phyloP scores from a whole-genome alignment of 2,888 invertebrate genomes.

The Tachystola acroxantha region DNA sequence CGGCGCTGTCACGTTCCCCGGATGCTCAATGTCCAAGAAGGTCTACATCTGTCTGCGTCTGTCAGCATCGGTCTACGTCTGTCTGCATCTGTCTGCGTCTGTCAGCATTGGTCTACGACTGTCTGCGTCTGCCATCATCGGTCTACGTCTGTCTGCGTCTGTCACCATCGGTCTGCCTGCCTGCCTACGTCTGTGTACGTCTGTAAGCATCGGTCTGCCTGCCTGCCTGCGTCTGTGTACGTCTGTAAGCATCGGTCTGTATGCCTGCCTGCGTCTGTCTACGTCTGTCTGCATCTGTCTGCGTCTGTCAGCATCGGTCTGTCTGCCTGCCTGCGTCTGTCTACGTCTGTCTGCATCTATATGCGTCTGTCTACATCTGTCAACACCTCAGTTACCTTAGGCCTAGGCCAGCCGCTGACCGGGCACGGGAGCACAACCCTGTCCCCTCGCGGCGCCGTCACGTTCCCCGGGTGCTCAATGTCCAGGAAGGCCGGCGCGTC shows the following conservation, averaged over 20 bases:
- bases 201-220: no score
- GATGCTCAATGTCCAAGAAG: conserved; percentile 31
- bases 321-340: no score
- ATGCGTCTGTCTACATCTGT: no score
- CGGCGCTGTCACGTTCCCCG: conserved; percentile 41
- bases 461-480: conserved; percentile 28
- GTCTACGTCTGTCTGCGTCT: no score
- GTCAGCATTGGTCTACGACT: conserved; percentile 34
- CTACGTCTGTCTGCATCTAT: no score
- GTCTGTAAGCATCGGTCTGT: no score
- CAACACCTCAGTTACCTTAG: conserved; percentile 70
- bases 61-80: conserved; percentile 34
- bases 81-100: conserved; percentile 18
- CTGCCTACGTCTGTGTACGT: no score
- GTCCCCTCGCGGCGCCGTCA: conserved; percentile 57
- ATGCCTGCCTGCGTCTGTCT: no score
- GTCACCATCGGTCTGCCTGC: no score
- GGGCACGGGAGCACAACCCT: conserved; percentile 78
- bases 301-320: no score
- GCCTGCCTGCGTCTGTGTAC: no score
- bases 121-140: conserved; percentile 18
- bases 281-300: no score
- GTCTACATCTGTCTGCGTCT: conserved; percentile 18
- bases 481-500: conserved; percentile 32
- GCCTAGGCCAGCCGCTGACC: conserved; percentile 78